Percentiles rank a stretch among this genome's conserved stretches.
Evolutionary conservation across 1,140 invertebrate genomes (phyloP).

Genomic region (Drosophila guanche): DNA sequence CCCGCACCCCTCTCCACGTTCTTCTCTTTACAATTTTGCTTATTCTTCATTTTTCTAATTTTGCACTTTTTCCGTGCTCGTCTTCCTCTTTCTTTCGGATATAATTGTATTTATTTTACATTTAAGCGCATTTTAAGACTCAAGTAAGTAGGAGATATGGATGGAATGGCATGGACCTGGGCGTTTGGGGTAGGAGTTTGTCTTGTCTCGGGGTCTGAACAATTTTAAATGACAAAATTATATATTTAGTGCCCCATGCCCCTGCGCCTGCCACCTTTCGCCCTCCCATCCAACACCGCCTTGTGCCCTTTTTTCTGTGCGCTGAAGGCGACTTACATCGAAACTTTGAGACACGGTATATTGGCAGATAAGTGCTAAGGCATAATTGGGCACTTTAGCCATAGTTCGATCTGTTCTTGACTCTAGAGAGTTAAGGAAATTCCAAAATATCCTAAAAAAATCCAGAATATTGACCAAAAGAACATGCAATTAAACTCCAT

Average conservation of each 20-base stretch:
- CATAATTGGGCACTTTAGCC: no score
- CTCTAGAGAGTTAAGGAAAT: no score
- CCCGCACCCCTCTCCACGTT: neutral
- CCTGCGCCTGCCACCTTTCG: no score
- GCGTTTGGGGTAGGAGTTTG: neutral
- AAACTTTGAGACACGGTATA: neutral
- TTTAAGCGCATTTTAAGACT: constrained; percentile 79
- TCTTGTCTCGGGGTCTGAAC: constrained; percentile 37
- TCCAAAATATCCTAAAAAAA: no score
- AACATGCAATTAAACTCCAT: no score
- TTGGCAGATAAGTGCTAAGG: no score
- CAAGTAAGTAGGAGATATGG: constrained; percentile 57
- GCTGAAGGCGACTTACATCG: no score
- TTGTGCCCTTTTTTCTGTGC: no score
- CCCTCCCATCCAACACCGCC: no score
- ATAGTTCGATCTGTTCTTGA: no score
- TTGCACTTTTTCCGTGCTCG: constrained; percentile 61
- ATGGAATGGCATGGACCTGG: neutral
- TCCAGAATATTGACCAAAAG: no score
- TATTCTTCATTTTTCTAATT: constrained; percentile 44
- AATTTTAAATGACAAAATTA: constrained; percentile 81
- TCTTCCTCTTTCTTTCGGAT: constrained; percentile 54
- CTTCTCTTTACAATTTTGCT: no score
- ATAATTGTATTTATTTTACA: constrained; percentile 82
- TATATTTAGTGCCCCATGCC: constrained; percentile 66